Evolutionary conservation across 1,140 invertebrate genomes (phyloP), one percentile per base, ranked within the genome.

Genomic region (Thaumatotibia leucotreta): DNA sequence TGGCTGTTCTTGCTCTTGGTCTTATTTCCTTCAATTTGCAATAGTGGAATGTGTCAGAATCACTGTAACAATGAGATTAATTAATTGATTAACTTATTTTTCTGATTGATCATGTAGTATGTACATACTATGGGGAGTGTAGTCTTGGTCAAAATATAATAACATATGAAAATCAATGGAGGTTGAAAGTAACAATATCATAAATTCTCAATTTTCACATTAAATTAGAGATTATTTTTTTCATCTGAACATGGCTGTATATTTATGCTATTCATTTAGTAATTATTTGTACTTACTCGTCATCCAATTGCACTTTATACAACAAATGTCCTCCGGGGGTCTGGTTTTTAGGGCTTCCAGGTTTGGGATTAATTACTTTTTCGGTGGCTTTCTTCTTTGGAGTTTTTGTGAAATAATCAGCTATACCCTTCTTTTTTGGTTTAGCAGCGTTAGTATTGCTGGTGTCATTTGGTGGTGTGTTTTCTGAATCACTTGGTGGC

Each of bases 1-100:
- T 81, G 33, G 89, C 79, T 33, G 82, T 89, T 69, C 92, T 86
- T 1, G 95, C 93, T 73, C 95, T 89, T 1, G 96, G 96, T 70
- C 96, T 91, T 69, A 97, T 93, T 69, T 93, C 89, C 68, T 92
- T 83, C 33, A 84, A 52, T 63, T 83, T 89, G 52, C 83, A 91
- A 65, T 83, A 89, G 75, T 74, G 45, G 20, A 82, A 64, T 4
- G 77, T 75, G 33, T 84, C 84, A 88, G 83, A 74, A 45, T 93
- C 92, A 67, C 93, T 92, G 54, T 88, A 90, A 80, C 63, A 66
- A 39, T 61, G 58, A 67, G 4, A 61, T 63, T 31, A 62, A 22
- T 39, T 39, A 17, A 39, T 39, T 39, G 6, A 39, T 39, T n/a
- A 45, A 45, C 17, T n/a, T n/a, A n/a, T 14, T 39, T 45, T 45